Evolutionary conservation across 2,113 vertebrate genomes (phyloP).

Genomic region (Engraulis encrasicolus): DNA sequence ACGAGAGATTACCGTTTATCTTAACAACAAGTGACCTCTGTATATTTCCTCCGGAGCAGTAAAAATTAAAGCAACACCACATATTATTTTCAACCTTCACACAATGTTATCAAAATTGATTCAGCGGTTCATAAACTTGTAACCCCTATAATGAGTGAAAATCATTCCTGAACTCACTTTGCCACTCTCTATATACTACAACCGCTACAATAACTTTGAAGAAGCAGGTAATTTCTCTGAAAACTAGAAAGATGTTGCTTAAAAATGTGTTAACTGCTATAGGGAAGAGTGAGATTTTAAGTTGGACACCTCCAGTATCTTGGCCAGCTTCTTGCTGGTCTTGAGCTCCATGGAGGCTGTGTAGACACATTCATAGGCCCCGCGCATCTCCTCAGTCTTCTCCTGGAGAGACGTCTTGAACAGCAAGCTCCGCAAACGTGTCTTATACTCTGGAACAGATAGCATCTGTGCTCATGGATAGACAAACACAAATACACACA

Average conservation of each 20-base stretch:
- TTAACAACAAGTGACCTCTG: neutral
- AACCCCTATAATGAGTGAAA: too few relatives aligned
- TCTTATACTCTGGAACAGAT: constrained; percentile 91
- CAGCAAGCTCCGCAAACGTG: constrained; percentile 88
- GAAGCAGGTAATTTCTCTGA: too few relatives aligned
- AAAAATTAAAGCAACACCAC: too few relatives aligned
- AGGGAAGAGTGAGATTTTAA: neutral
- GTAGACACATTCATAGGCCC: constrained; percentile 86
- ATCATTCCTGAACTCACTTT: too few relatives aligned
- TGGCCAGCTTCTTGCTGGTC: constrained; percentile 95
- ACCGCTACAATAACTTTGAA: too few relatives aligned
- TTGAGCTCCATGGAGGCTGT: constrained; percentile 92
- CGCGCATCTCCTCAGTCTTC: constrained; percentile 93
- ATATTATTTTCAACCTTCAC: too few relatives aligned
- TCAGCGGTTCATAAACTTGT: too few relatives aligned
- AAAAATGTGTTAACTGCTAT: neutral
- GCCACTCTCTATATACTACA: too few relatives aligned
- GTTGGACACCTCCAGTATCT: constrained; percentile 90
- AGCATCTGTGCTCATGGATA: constrained; percentile 82
- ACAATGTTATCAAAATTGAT: too few relatives aligned
- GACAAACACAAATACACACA: neutral
- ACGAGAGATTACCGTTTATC: neutral
- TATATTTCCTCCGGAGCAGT: neutral
- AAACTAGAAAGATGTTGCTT: too few relatives aligned
- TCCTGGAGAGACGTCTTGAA: constrained; percentile 93